These are phyloP conservation scores for Portunus trituberculatus DNA, from an alignment of 1,140 invertebrate genomes.

Conservation along the genomic window DNA sequence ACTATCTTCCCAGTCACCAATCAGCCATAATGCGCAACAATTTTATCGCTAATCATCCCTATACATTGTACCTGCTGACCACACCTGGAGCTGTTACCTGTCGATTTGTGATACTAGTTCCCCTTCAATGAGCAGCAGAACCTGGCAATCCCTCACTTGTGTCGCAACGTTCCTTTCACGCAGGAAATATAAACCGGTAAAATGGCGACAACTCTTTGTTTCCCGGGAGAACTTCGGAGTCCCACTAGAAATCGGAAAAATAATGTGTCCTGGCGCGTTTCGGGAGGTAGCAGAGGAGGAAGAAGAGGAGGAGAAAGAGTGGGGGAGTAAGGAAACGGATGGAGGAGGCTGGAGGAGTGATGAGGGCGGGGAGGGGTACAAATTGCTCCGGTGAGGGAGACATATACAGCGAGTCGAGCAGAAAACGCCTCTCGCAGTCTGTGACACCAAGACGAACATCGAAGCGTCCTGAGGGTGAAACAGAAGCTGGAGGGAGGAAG, in stretches of 20 bases:
- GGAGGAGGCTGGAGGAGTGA: not conserved
- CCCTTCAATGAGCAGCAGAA: too few relatives aligned
- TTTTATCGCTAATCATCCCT: too few relatives aligned
- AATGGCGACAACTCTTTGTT: conserved; percentile 1
- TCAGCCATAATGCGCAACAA: too few relatives aligned
- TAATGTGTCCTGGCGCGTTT: not conserved
- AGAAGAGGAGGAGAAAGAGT: not conserved
- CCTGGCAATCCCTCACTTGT: not conserved
- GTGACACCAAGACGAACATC: not conserved
- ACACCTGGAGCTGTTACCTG: too few relatives aligned
- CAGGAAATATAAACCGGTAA: not conserved
- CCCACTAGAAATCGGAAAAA: not conserved
- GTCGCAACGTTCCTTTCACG: not conserved
- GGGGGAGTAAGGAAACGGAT: not conserved
- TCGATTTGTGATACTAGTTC: too few relatives aligned
- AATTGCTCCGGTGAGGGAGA: not conserved
- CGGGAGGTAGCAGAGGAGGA: not conserved
- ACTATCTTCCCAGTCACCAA: too few relatives aligned
- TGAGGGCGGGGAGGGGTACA: not conserved
- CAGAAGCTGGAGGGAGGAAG: not conserved
- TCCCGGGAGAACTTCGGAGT: not conserved
- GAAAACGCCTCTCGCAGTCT: not conserved
- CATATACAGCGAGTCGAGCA: not conserved
- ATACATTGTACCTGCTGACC: too few relatives aligned
- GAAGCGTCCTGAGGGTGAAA: not conserved